Evolutionary conservation across 2,797 vertebrate genomes (phyloP).

Genomic region (Decapterus maruadsi): DNA sequence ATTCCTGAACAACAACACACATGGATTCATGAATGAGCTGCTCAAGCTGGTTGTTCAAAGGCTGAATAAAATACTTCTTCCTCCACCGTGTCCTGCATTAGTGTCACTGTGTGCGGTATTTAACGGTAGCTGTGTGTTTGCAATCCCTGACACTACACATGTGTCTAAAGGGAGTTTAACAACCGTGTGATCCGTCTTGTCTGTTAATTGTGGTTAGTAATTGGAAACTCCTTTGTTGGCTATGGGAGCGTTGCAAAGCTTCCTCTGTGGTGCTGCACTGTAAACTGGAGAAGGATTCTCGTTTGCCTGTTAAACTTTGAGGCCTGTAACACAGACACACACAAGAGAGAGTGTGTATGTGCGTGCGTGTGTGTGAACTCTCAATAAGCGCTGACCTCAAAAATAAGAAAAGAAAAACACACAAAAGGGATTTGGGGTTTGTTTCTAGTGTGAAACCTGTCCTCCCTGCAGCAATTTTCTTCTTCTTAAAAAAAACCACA

Average conservation of each 20-base stretch:
- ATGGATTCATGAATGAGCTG: not conserved
- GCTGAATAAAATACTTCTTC: not conserved
- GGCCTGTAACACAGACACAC: slow-evolving; percentile 16
- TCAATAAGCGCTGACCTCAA: slow-evolving; percentile 8
- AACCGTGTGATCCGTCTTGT: slow-evolving; percentile 44
- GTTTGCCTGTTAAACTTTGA: slow-evolving; percentile 28
- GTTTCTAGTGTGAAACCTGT: not conserved
- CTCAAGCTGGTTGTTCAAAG: no score
- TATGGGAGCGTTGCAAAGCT: slow-evolving; percentile 20
- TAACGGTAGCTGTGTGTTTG: slow-evolving; percentile 34
- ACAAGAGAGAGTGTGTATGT: no score
- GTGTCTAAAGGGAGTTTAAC: slow-evolving; percentile 48
- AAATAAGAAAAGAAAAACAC: slow-evolving; percentile 2
- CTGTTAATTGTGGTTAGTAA: slow-evolving; percentile 54
- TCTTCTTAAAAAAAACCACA: slow-evolving; percentile 15
- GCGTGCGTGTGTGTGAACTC: not conserved
- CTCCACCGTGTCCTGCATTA: not conserved
- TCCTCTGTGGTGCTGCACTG: slow-evolving; percentile 17
- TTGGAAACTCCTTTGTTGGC: slow-evolving; percentile 51
- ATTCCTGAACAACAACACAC: not conserved
- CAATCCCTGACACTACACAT: slow-evolving; percentile 23
- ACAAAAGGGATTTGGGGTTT: not conserved
- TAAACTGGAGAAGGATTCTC: slow-evolving; percentile 8
- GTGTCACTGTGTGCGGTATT: slow-evolving; percentile 7
- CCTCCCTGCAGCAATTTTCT: not conserved